Conservation (phyloP, 2,888 invertebrate genomes). For the Ectropis crepuscularia region DNA sequence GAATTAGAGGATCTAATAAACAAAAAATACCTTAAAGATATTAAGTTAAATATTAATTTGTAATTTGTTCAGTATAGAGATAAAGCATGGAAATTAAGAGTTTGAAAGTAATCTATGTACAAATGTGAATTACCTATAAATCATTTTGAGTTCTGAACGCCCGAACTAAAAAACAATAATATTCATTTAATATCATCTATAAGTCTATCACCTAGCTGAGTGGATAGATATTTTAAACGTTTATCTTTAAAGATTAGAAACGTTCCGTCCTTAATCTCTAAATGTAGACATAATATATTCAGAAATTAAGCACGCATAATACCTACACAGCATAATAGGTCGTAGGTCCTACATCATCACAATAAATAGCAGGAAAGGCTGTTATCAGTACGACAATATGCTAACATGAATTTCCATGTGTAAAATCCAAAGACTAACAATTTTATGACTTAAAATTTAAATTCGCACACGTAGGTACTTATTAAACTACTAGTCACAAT, state of each 20-base stretch:
- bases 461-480: slow-evolving; percentile 6
- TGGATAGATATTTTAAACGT: neutral
- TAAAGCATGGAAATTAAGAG: too few relatives aligned
- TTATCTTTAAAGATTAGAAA: neutral
- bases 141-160: too few relatives aligned
- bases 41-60: too few relatives aligned
- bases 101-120: too few relatives aligned
- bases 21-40: too few relatives aligned
- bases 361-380: neutral
- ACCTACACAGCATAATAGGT: neutral
- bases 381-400: slow-evolving; percentile 19
- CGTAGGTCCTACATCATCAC: neutral
- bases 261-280: neutral
- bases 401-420: slow-evolving; percentile 20
- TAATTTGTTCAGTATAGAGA: too few relatives aligned
- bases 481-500: slow-evolving; percentile 1
- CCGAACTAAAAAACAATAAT: too few relatives aligned
- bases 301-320: too few relatives aligned
- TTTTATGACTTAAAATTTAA: slow-evolving; percentile 29
- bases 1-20: too few relatives aligned
- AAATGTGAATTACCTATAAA: too few relatives aligned
- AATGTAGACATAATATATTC: neutral
- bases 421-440: slow-evolving; percentile 29
- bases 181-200: too few relatives aligned
- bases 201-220: too few relatives aligned